Percentiles rank a stretch among this genome's conserved stretches.
Evolutionary conservation across 2,888 invertebrate genomes (phyloP).

Genomic region (Perizoma affinitatum): DNA sequence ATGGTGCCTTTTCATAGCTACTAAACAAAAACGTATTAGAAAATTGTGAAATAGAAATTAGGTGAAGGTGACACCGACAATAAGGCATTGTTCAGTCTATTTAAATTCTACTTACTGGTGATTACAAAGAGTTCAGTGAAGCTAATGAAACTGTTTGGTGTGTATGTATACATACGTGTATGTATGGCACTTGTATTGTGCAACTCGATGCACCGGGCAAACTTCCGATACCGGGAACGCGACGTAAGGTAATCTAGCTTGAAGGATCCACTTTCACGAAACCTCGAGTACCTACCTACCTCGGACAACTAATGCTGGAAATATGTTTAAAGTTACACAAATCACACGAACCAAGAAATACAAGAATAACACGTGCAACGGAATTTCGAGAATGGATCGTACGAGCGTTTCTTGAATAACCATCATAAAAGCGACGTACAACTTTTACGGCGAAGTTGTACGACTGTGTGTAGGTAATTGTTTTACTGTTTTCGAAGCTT

Average conservation of each 20-base stretch:
- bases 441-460: constrained; percentile 23
- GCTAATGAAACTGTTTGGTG: constrained; percentile 18
- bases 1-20: constrained; percentile 8
- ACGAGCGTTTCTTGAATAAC: constrained; percentile 27
- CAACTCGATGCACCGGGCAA: constrained; percentile 45
- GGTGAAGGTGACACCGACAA: constrained; percentile 48
- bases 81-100: constrained; percentile 48
- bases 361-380: constrained; percentile 20
- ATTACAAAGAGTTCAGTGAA: constrained; percentile 35
- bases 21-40: constrained; percentile 11
- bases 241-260: constrained; percentile 45
- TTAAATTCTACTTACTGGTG: constrained; percentile 35
- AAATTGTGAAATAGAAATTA: constrained; percentile 41
- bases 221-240: constrained; percentile 54
- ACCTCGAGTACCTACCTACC: constrained; percentile 26
- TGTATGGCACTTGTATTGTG: constrained; percentile 46
- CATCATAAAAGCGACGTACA: constrained; percentile 19
- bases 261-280: constrained; percentile 51
- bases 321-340: constrained; percentile 22
- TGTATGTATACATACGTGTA: constrained; percentile 15
- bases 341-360: constrained; percentile 18
- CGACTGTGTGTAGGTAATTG: constrained; percentile 29
- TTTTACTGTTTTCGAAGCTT: constrained; percentile 40
- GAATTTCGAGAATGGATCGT: constrained; percentile 19
- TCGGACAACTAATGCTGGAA: constrained; percentile 30